phyloP scores from a whole-genome alignment of 2,888 invertebrate species.

The Standfussiana lucernea region DNA sequence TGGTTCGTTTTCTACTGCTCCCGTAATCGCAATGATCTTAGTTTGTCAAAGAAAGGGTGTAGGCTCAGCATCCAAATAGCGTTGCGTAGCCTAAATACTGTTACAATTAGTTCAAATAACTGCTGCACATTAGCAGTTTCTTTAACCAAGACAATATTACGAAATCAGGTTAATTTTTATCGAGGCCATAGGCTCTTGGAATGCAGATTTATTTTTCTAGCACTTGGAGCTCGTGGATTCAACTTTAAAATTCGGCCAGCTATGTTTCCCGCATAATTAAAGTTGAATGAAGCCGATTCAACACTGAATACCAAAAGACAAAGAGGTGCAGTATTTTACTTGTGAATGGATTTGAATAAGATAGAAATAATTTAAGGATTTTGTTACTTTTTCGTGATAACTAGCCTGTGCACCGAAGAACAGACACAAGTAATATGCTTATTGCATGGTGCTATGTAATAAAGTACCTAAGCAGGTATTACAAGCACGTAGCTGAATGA shows the following conservation, averaged over 20 bases:
- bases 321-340: conserved; percentile 18
- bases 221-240: conserved; percentile 3
- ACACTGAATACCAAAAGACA: conserved; percentile 46
- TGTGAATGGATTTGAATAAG: conserved; percentile 49
- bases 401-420: conserved; percentile 24
- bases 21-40: conserved; percentile 28
- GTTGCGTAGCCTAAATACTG: conserved; percentile 10
- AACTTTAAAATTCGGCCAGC: conserved; percentile 28
- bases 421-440: neutral
- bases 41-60: conserved; percentile 34
- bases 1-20: conserved; percentile 26
- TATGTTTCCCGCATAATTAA: conserved; percentile 50
- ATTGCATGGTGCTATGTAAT: conserved; percentile 1
- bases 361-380: conserved; percentile 41
- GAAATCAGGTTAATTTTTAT: conserved; percentile 43
- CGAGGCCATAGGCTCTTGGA: conserved; percentile 37
- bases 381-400: conserved; percentile 54
- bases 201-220: conserved; percentile 39
- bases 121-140: conserved; percentile 30
- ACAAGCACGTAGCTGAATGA: conserved; percentile 1
- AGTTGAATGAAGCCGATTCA: conserved; percentile 33
- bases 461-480: neutral
- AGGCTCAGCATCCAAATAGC: neutral
- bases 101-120: conserved; percentile 41
- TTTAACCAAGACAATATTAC: conserved; percentile 25